Conservation (phyloP, 1,140 invertebrate genomes). For the Euschistus heros region DNA sequence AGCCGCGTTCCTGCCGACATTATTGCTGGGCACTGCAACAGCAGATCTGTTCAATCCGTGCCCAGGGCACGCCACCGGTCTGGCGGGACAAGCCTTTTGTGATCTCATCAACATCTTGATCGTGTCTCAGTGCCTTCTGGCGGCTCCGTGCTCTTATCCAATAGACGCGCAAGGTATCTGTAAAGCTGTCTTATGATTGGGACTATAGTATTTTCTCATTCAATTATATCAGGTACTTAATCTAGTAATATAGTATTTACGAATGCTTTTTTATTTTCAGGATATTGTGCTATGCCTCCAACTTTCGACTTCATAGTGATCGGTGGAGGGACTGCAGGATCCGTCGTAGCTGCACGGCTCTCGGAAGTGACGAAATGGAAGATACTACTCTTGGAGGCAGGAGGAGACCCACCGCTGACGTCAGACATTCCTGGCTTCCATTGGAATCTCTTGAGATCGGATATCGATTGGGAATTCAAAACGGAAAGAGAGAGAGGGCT, state of each 20-base stretch:
- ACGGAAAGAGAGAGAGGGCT: constrained; percentile 43
- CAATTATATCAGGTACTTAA: no score
- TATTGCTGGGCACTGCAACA: background rate
- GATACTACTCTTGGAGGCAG: constrained; percentile 48
- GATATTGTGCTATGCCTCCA: background rate
- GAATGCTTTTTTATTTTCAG: background rate
- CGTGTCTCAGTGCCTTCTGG: constrained; percentile 20
- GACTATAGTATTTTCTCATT: no score
- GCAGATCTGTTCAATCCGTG: constrained; percentile 23
- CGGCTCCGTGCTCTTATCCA: constrained; percentile 22
- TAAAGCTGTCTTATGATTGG: no score
- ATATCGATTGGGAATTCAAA: constrained; percentile 55
- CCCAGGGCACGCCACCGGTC: constrained; percentile 18
- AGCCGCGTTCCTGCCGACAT: background rate
- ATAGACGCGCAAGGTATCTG: constrained; percentile 1
- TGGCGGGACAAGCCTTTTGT: constrained; percentile 18
- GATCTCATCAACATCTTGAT: constrained; percentile 24
- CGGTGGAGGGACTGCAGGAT: constrained; percentile 31
- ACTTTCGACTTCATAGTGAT: constrained; percentile 31
- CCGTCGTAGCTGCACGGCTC: constrained; percentile 45
- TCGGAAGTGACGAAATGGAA: constrained; percentile 39
- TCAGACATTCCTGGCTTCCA: constrained; percentile 54
- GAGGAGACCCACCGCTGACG: constrained; percentile 54
- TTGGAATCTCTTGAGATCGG: constrained; percentile 39
- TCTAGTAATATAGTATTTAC: no score